Conservation (phyloP, 1,140 invertebrate species). For the Pararge aegeria region DNA sequence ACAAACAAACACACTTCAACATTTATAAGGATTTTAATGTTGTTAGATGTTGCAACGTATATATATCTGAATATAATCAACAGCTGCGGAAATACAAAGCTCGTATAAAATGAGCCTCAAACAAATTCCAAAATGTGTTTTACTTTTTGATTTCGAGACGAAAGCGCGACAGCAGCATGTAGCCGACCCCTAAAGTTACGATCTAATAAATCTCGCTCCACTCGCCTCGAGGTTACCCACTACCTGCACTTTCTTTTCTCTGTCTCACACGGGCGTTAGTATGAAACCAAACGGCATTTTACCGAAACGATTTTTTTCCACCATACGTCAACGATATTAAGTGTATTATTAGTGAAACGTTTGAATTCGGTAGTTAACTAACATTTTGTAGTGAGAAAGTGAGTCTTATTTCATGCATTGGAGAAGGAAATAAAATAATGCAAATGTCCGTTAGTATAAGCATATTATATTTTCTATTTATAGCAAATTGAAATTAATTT, state of each 20-base stretch:
- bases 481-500: too few species aligned
- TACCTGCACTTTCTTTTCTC: slow-evolving; percentile 72
- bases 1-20: too few species aligned
- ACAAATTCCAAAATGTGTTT: slow-evolving; percentile 7
- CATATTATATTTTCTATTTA: too few species aligned
- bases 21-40: too few species aligned
- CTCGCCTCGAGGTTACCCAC: slow-evolving; percentile 44
- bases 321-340: slow-evolving; percentile 13
- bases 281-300: slow-evolving; percentile 36
- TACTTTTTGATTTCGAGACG: slow-evolving; percentile 19
- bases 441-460: too few species aligned
- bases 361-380: not conserved
- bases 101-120: slow-evolving; percentile 3
- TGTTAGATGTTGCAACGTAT: too few species aligned
- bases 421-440: not conserved
- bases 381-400: not conserved
- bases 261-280: slow-evolving; percentile 50
- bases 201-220: slow-evolving; percentile 67
- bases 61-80: too few species aligned
- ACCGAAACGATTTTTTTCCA: slow-evolving; percentile 6
- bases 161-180: slow-evolving; percentile 32
- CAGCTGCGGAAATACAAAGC: too few species aligned
- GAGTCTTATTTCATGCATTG: not conserved
- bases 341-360: slow-evolving; percentile 1
- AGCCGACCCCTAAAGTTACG: slow-evolving; percentile 62